phyloP scores from a whole-genome alignment of 2,888 invertebrate genomes.

The Catocala nupta region DNA sequence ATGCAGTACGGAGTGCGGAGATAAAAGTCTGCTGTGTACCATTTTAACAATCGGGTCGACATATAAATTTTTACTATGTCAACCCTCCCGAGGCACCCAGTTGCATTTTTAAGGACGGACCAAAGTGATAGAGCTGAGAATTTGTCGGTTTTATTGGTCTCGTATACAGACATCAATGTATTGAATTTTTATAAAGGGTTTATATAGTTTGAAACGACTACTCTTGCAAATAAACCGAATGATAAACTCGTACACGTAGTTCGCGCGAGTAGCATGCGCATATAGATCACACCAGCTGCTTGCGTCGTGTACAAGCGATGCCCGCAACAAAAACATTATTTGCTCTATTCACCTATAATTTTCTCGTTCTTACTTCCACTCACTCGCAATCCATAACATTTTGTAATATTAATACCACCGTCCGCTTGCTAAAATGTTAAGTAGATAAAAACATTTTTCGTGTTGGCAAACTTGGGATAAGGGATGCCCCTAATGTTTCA shows the following conservation, averaged over 20 bases:
- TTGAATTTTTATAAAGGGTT: background rate
- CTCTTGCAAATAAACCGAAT: too few relatives aligned
- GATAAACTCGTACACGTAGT: too few relatives aligned
- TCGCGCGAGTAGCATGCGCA: too few relatives aligned
- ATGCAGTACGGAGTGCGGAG: slow-evolving; percentile 30
- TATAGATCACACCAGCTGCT: too few relatives aligned
- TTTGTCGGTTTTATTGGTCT: slow-evolving; percentile 15
- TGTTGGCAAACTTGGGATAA: slow-evolving; percentile 18
- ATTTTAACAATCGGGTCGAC: slow-evolving; percentile 60
- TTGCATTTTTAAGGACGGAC: slow-evolving; percentile 54
- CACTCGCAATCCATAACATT: too few relatives aligned
- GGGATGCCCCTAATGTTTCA: slow-evolving; percentile 34
- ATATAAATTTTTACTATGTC: slow-evolving; percentile 60
- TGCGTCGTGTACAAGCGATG: too few relatives aligned
- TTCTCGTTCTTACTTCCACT: too few relatives aligned
- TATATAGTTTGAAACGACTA: too few relatives aligned
- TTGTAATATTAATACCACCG: slow-evolving; percentile 5
- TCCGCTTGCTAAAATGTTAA: slow-evolving; percentile 18
- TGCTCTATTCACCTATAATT: too few relatives aligned
- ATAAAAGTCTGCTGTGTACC: slow-evolving; percentile 46
- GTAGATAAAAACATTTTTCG: slow-evolving; percentile 25
- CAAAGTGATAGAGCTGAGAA: slow-evolving; percentile 31
- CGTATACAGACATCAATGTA: slow-evolving; percentile 11
- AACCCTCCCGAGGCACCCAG: slow-evolving; percentile 38
- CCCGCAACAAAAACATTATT: too few relatives aligned